Base-by-base conservation (phyloP, 2,797 vertebrate species). In the Xiphophorus birchmanni region DNA sequence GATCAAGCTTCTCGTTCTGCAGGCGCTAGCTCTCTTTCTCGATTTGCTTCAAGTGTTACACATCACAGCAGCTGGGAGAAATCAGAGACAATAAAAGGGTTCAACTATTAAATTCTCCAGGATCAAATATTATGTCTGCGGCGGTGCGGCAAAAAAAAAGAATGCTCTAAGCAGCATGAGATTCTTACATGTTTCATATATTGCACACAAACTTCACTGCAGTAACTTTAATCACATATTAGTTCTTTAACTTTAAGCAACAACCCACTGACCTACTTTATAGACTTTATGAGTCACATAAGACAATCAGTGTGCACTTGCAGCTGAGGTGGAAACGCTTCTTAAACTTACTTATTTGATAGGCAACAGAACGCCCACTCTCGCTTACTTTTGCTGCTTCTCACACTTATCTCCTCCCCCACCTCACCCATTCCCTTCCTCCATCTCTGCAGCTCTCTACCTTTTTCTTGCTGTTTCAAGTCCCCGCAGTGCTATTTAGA, bases 231-330 rank as follows among this genome's bases (percentile, higher is more conserved):
- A 87, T 77, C 79, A 88, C 81, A 89, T 78, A 91, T 91, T 92
- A 89, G 83, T 69, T 77, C 52, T 90, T 90, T 86, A 90, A 92
- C 88, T 91, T 90, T 90, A 84, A 93, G 85, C 81, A 87, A 83
- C 83, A 93, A 92, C 91, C 93, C 92, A 92, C 84, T 94, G 92
- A 95, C 93, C 93, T 90, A 94, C 91, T 94, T 95, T 90, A 87
- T 92, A 90, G 92, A 94, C 91, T 94, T 95, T 90, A 87, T 93
- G 91, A 93, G 88, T 93, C 93, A 93, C 86, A 85, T 50, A 87
- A 91, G 86, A 88, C 85, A 86, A 91, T 91, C 89, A 87, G 65
- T 0, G 85, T 82, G 89, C 89, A 77, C 90, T 88, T 86, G 86
- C 79, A 82, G 84, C 90, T 80, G 83, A 91, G 92, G 92, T 91